A percentile compares a stretch with the other conserved stretches of the same genome.
Conservation (phyloP, 2,888 invertebrate species). For the Polyommatus iphigenia region DNA sequence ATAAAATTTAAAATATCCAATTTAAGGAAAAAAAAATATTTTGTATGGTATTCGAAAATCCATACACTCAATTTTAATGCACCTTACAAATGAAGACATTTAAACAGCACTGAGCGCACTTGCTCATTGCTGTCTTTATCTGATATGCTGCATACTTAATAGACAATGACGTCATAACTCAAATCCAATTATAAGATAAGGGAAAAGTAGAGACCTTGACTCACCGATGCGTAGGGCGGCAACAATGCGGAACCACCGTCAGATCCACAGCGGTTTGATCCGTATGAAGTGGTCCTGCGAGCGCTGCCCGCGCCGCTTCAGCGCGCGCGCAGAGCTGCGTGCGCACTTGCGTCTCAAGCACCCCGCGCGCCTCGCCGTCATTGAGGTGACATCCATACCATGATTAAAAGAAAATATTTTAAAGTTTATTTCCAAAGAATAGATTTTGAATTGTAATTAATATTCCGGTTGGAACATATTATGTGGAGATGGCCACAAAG, state of each 20-base stretch:
- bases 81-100: no score
- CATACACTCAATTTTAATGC: no score
- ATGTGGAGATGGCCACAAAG: no score
- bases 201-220: not conserved
- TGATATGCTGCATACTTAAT: no score
- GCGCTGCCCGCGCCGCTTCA: slow-evolving; percentile 62
- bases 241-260: slow-evolving; percentile 25
- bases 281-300: slow-evolving; percentile 59
- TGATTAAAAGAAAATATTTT: no score
- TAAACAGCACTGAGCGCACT: no score
- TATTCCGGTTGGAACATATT: not conserved
- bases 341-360: slow-evolving; percentile 60
- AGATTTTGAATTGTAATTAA: not conserved
- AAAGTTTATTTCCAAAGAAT: no score
- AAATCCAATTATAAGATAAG: no score
- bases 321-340: slow-evolving; percentile 59
- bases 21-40: not conserved
- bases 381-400: slow-evolving; percentile 52
- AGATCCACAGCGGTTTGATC: slow-evolving; percentile 58
- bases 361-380: slow-evolving; percentile 55
- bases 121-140: no score
- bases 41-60: not conserved
- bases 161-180: no score
- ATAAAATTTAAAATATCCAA: no score
- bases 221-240: not conserved